A percentile compares a stretch with the other conserved stretches of the same genome.
phyloP scores from a whole-genome alignment of 2,888 invertebrate species.

The Phorcus lineatus region DNA sequence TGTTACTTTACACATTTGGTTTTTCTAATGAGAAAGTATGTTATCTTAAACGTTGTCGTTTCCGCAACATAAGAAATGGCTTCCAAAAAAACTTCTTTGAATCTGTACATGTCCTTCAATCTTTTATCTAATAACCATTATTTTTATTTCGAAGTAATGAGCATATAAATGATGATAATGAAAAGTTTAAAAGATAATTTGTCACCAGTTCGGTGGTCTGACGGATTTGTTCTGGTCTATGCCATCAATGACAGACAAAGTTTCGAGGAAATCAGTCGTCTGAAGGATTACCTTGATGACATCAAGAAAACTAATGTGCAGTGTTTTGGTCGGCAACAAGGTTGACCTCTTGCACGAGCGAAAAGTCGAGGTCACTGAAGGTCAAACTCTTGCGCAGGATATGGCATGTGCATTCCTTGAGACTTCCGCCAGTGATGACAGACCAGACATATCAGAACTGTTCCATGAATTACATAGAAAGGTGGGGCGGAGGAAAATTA shows the following conservation, averaged over 20 bases:
- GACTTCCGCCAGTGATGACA: constrained; percentile 73
- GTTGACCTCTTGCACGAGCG: constrained; percentile 67
- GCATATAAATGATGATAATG: too few species aligned
- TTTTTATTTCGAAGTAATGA: too few species aligned
- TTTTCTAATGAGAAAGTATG: too few species aligned
- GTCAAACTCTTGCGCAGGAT: constrained; percentile 67
- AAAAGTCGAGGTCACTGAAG: constrained; percentile 60
- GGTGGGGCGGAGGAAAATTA: constrained; percentile 65
- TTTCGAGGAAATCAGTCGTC: constrained; percentile 58
- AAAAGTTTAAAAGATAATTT: too few species aligned
- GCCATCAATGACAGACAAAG: constrained; percentile 70
- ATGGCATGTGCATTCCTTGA: constrained; percentile 73
- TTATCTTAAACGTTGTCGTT: too few species aligned
- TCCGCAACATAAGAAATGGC: too few species aligned
- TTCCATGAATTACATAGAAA: constrained; percentile 74
- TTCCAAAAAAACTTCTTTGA: too few species aligned
- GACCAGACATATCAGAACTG: constrained; percentile 70
- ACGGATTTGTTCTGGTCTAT: constrained; percentile 72
- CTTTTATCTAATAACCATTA: too few species aligned
- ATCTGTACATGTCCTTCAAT: too few species aligned
- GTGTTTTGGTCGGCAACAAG: constrained; percentile 72
- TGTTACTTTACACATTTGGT: too few species aligned
- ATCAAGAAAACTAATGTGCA: constrained; percentile 68
- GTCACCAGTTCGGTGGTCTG: constrained; percentile 70
- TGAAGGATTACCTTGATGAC: constrained; percentile 67